Conservation (phyloP, 1,140 invertebrate species). For the Drosophila bocqueti region DNA sequence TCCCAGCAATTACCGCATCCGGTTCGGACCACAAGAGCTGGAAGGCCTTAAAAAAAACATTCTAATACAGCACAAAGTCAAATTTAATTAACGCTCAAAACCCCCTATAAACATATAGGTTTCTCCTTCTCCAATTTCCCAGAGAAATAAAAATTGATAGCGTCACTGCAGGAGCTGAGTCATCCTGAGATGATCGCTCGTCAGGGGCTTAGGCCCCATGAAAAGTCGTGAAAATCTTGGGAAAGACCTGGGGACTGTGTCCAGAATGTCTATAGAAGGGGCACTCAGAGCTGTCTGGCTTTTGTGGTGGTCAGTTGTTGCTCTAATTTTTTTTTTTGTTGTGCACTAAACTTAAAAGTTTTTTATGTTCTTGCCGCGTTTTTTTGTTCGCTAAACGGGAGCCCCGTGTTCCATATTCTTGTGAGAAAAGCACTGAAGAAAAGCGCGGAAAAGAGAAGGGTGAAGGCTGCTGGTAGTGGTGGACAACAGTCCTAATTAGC, state of each 20-base stretch:
- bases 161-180: conserved; percentile 17
- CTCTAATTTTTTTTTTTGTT: conserved; percentile 22
- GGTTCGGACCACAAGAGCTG: conserved; percentile 66
- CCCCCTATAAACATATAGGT: not conserved
- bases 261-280: conserved; percentile 11
- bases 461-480: not conserved
- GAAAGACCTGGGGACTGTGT: not conserved
- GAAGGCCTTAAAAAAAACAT: conserved; percentile 19
- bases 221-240: conserved; percentile 8
- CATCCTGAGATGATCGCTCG: conserved; percentile 3
- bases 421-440: conserved; percentile 40
- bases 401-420: conserved; percentile 42
- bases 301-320: conserved; percentile 34
- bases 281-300: not conserved
- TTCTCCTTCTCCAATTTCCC: conserved; percentile 5
- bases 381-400: conserved; percentile 26
- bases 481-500: conserved; percentile 55
- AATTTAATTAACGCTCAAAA: conserved; percentile 40
- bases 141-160: conserved; percentile 17
- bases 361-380: conserved; percentile 20
- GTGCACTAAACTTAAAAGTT: conserved; percentile 30
- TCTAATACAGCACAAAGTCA: conserved; percentile 38
- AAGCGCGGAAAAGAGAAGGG: conserved; percentile 1
- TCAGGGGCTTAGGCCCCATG: not conserved
- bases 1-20: conserved; percentile 73